Evolutionary conservation across 1,140 invertebrate genomes (phyloP), one percentile per base, ranked within the genome.

Genomic region (Conopomorpha cramerella): DNA sequence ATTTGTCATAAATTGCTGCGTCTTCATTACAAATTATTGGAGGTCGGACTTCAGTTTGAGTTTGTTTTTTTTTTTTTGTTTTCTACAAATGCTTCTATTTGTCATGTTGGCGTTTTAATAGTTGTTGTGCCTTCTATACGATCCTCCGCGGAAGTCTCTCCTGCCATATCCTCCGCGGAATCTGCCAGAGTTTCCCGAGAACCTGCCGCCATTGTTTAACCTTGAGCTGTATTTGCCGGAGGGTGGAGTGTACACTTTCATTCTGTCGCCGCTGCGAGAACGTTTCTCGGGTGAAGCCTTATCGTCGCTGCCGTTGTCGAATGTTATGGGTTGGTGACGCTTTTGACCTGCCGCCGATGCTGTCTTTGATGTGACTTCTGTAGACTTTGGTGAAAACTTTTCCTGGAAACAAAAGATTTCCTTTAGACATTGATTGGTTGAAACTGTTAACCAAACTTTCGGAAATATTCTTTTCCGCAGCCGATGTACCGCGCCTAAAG

Each of bases 221-320:
- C 65, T 55, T 17, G 74, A 72, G 36, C 77, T 79, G 68, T 94
- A 97, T 81, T 97, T 97, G 46, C 94, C 95, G 64, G 91, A 90
- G 3, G 94, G 95, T 46, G 94, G 93, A 36, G 86, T 86, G 62
- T 97, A 97, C 46, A 96, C 82, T 77, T 91, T 89, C 36, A 82
- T 82, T 40, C 79, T 74, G 27, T 80, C 78, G 25, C 79, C 74
- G 46, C 68, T 66, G 34, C 73, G 70, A 13, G 57, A 34, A 19
- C 79, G 67, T 52, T 85, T 84, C 33, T 71, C 77, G 2, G 65
- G 43, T 6, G 78, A 65, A 38, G 66, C 57, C 55, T 84, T 85
- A 39, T 78, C 80, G 12, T 78, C 52, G n/a, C n/a, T n/a, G 23
- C 82, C 82, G 46, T 82, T 84, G 31, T 87, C 86, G 76, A 92